Evolutionary conservation across 2,888 invertebrate species (phyloP), one percentile per base, ranked within the genome.

Genomic region (Limenitis arthemis): DNA sequence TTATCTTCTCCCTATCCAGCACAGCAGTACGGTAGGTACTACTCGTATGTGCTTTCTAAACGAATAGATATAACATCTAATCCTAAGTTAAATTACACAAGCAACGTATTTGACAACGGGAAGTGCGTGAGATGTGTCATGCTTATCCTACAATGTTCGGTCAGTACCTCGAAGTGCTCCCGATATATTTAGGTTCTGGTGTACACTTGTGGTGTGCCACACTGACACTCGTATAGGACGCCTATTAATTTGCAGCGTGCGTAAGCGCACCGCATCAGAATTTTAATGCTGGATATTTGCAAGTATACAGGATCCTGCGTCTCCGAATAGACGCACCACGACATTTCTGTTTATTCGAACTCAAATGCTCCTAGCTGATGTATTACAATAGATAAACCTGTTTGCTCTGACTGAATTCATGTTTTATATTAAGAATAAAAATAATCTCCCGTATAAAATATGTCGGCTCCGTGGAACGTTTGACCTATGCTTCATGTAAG

Each of bases 401-500:
- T 66, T 65, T 55, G 59, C 62, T 63, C 54, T 62, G 61, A 58
- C 61, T 64, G 68, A 68, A 67, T 60, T 58, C 60, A 64, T 55
- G 60, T 61, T 65, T 65, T 52, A 59, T 57, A 56, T 59, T 54
- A 51, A 48, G 50, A 61, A 62, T 49, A 20, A 51, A 52, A 51
- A 51, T 50, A 53, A 54, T 58, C 51, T 51, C 55, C 47, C 54
- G 59, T 63, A 66, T 61, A 61, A 62, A 65, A 66, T 63, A 60
- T 59, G 55, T 56, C 49, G 52, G 59, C 32, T 60, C 64, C 55
- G 63, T 54, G 64, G 62, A 64, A 59, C 61, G 62, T 61, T 66
- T 74, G 78, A 79, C 78, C 78, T 73, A 60, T 72, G 73, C 65
- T 62, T 68, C 70, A 56, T 52, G 63, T 64, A 65, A 72, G 76